Evolutionary conservation across 2,888 invertebrate species (phyloP).

Genomic region (Idaea straminata): DNA sequence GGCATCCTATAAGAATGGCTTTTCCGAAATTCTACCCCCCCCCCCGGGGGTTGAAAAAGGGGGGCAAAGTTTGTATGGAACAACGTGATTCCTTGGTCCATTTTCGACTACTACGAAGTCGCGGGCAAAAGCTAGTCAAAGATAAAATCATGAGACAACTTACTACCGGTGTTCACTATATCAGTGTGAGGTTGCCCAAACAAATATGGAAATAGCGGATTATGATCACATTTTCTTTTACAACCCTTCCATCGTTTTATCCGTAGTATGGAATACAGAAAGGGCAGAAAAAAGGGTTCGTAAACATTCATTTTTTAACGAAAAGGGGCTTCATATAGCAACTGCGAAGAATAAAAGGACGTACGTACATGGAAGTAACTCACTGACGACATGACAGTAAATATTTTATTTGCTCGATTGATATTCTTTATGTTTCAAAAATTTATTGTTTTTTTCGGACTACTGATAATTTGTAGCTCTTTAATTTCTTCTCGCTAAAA

Average conservation of each 20-base stretch:
- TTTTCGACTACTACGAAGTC: no score
- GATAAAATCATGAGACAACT: constrained; percentile 20
- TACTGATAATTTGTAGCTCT: no score
- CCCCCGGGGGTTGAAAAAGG: no score
- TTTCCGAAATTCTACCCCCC: no score
- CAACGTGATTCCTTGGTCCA: no score
- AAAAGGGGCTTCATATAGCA: constrained; percentile 47
- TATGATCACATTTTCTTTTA: constrained; percentile 68
- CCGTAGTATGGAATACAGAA: constrained; percentile 43
- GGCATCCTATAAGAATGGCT: no score
- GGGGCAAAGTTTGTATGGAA: no score
- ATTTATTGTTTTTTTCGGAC: no score
- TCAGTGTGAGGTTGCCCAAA: constrained; percentile 48
- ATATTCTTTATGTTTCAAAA: constrained; percentile 27
- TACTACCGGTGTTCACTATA: constrained; percentile 27
- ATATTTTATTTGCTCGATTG: constrained; percentile 58
- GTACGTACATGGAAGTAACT: constrained; percentile 31
- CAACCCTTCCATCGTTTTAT: constrained; percentile 59
- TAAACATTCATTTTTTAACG: constrained; percentile 56
- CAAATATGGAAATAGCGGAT: constrained; percentile 62
- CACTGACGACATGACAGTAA: constrained; percentile 52
- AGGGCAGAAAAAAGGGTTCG: constrained; percentile 47
- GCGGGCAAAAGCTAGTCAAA: neutral
- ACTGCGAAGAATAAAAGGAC: constrained; percentile 48
- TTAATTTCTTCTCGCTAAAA: no score